Evolutionary conservation across 2,113 vertebrate genomes (phyloP).

Genomic region (Podarcis raffonei): DNA sequence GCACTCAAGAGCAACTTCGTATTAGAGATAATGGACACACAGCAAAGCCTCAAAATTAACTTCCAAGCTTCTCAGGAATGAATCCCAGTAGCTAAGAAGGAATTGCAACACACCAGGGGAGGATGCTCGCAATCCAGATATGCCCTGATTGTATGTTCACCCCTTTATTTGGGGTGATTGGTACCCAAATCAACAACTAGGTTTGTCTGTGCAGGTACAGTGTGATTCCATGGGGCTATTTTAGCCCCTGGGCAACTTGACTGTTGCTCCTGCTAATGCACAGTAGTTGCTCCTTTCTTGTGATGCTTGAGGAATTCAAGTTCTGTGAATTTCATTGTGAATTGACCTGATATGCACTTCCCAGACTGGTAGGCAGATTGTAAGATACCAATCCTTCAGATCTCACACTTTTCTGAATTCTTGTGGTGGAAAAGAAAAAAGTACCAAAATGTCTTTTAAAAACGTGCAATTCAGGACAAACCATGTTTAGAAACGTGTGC

Average conservation of each 20-base stretch:
- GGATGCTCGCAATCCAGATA: not conserved
- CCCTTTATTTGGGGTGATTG: too few species aligned
- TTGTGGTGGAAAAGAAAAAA: not conserved
- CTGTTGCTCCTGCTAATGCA: too few species aligned
- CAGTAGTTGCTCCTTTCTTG: not conserved
- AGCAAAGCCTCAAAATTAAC: not conserved
- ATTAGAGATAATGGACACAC: not conserved
- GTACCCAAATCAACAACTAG: not conserved
- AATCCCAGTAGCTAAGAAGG: not conserved
- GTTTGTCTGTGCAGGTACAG: not conserved
- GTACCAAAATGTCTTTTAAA: not conserved
- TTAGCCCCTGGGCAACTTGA: not conserved
- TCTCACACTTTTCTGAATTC: not conserved
- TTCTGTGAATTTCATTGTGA: not conserved
- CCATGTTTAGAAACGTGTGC: too few species aligned
- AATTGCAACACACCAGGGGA: not conserved
- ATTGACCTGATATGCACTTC: not conserved
- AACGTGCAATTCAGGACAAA: not conserved
- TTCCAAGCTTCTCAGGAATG: not conserved
- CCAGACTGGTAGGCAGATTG: not conserved
- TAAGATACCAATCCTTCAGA: not conserved
- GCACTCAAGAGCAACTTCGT: not conserved
- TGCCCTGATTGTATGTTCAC: not conserved
- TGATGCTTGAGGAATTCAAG: not conserved
- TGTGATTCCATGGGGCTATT: not conserved